These are phyloP conservation scores for Catalaphyllia jardinei DNA, from an alignment of 64 coral and sea anemone genomes.

Conservation along the genomic window DNA sequence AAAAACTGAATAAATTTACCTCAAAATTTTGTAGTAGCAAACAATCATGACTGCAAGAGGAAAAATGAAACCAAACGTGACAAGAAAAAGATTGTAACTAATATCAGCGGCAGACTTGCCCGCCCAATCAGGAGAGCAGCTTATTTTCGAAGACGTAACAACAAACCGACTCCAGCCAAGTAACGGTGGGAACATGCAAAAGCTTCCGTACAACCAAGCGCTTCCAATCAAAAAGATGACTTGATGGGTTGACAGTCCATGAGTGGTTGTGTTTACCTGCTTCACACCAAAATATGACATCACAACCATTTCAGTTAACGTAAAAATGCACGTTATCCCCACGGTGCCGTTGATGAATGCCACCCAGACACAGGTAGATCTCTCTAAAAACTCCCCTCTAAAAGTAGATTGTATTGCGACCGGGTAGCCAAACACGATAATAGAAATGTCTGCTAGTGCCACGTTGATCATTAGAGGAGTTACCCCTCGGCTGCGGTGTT, in stretches of 20 bases:
- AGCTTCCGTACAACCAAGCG: conserved; percentile 52
- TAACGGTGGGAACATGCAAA: conserved; percentile 58
- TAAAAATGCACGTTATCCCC: conserved; percentile 64
- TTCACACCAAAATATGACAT: conserved; percentile 22
- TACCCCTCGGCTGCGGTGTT: conserved; percentile 50
- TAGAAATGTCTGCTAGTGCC: conserved; percentile 55
- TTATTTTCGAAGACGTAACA: conserved; percentile 49
- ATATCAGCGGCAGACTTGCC: conserved; percentile 6
- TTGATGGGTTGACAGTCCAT: neutral
- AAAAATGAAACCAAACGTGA: conserved; percentile 54
- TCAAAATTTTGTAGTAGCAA: conserved; percentile 61
- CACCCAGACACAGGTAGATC: conserved; percentile 50
- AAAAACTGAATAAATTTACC: conserved; percentile 44
- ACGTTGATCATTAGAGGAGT: conserved; percentile 71
- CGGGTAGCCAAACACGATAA: conserved; percentile 70
- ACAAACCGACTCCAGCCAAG: conserved; percentile 69
- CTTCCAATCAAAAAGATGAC: conserved; percentile 1
- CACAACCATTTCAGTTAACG: conserved; percentile 46
- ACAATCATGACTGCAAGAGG: conserved; percentile 36
- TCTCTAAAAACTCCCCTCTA: neutral
- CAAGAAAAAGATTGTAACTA: conserved; percentile 58
- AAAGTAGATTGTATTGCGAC: conserved; percentile 52
- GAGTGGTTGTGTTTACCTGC: neutral
- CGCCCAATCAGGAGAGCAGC: conserved; percentile 70
- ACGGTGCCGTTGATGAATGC: conserved; percentile 62